Percentiles rank a stretch among this genome's conserved stretches.
phyloP scores from a whole-genome alignment of 1,140 invertebrate species.

The Magallana ariakensis region DNA sequence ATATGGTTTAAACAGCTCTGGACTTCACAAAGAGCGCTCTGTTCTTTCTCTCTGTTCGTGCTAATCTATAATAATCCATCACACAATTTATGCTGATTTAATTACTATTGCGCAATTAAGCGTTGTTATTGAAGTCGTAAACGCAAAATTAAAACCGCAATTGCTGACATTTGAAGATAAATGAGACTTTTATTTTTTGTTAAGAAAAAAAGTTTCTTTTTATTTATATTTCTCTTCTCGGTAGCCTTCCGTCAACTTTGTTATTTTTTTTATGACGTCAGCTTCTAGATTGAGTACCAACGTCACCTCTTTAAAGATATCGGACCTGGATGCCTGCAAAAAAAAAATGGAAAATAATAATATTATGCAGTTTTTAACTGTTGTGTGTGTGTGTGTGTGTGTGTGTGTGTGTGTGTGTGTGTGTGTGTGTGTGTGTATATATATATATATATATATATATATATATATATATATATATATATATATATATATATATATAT shows the following conservation, averaged over 20 bases:
- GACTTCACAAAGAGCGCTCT: slow-evolving; percentile 8
- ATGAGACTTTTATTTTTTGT: slow-evolving; percentile 26
- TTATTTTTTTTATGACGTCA: not conserved
- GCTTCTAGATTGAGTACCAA: not conserved
- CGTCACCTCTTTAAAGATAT: slow-evolving; percentile 7
- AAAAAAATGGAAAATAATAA: too few species aligned
- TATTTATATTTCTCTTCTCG: slow-evolving; percentile 34
- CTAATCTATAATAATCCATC: slow-evolving; percentile 9
- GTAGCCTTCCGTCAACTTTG: slow-evolving; percentile 3
- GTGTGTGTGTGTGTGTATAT: too few species aligned
- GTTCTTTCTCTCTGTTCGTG: not conserved
- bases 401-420: too few species aligned
- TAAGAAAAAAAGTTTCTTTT: not conserved
- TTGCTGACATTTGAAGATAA: slow-evolving; percentile 17
- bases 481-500: too few species aligned
- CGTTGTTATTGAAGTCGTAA: slow-evolving; percentile 15
- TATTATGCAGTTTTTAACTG: not conserved
- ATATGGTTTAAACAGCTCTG: not conserved
- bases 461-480: too few species aligned
- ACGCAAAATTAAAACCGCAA: slow-evolving; percentile 31
- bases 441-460: too few species aligned
- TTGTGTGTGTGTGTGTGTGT: not conserved
- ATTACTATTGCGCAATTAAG: slow-evolving; percentile 25
- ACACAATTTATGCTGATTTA: not conserved
- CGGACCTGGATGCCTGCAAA: not conserved